phyloP scores from a whole-genome alignment of 64 coral and sea anemone species.

The Montipora sp. region DNA sequence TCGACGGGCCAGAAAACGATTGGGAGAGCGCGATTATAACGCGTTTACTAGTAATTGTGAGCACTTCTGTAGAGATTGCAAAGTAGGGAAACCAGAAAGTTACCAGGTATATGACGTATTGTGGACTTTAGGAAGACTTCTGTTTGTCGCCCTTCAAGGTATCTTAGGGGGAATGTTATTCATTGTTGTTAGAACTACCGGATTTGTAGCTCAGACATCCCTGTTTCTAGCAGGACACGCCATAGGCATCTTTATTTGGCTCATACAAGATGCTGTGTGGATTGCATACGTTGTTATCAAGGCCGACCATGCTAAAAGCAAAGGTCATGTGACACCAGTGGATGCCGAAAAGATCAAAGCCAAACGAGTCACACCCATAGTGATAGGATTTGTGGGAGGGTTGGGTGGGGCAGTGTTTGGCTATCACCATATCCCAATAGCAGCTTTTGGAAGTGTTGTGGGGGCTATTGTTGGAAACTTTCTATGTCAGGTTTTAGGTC shows the following conservation, averaged over 20 bases:
- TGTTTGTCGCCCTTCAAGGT: constrained; percentile 65
- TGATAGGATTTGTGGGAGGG: constrained; percentile 80
- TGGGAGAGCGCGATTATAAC: constrained; percentile 90
- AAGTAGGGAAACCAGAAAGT: constrained; percentile 81
- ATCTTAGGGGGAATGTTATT: constrained; percentile 70
- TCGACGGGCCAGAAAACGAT: constrained; percentile 70
- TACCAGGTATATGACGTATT: constrained; percentile 84
- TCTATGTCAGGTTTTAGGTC: constrained; percentile 74
- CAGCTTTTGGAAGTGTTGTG: constrained; percentile 75
- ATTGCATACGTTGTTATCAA: constrained; percentile 73
- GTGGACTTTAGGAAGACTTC: constrained; percentile 60
- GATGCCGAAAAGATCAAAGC: constrained; percentile 95
- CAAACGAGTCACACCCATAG: constrained; percentile 77
- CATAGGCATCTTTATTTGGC: constrained; percentile 62
- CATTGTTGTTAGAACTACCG: constrained; percentile 67
- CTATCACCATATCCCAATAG: constrained; percentile 63
- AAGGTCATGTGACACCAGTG: constrained; percentile 83
- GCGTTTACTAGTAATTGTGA: constrained; percentile 93
- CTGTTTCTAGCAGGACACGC: constrained; percentile 54
- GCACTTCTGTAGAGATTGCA: constrained; percentile 94
- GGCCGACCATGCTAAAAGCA: constrained; percentile 65
- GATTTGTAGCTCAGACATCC: constrained; percentile 80
- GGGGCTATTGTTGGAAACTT: constrained; percentile 80
- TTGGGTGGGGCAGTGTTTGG: constrained; percentile 76
- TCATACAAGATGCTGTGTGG: constrained; percentile 74